A percentile compares a stretch with the other conserved stretches of the same genome.
Conservation (phyloP, 2,797 vertebrate genomes). For the Cirrhinus mrigala region DNA sequence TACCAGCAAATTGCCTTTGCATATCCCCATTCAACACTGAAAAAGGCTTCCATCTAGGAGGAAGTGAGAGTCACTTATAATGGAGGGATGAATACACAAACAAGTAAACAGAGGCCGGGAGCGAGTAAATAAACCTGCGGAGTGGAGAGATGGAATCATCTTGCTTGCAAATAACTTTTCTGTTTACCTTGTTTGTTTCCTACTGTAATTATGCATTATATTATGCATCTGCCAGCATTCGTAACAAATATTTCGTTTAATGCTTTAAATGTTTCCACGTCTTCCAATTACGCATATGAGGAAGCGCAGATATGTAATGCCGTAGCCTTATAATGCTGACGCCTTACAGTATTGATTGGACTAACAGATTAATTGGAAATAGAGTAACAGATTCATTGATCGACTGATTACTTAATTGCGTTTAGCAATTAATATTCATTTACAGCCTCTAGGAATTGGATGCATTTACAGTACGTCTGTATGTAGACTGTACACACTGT, state of each 20-base stretch:
- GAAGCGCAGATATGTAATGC: neutral
- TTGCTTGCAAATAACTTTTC: constrained; percentile 52
- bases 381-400: constrained; percentile 33
- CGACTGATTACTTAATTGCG: constrained; percentile 35
- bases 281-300: constrained; percentile 37
- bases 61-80: constrained; percentile 44
- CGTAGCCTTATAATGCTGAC: neutral
- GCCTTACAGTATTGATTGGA: constrained; percentile 33
- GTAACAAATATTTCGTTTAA: constrained; percentile 37
- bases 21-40: constrained; percentile 59
- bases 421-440: constrained; percentile 37
- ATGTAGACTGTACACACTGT: constrained; percentile 71
- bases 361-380: constrained; percentile 46
- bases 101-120: constrained; percentile 43
- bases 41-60: constrained; percentile 53
- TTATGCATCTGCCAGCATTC: constrained; percentile 38
- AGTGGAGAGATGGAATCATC: constrained; percentile 48
- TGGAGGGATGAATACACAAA: constrained; percentile 59
- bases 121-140: constrained; percentile 50
- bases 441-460: constrained; percentile 5
- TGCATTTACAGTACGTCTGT: neutral
- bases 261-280: constrained; percentile 31
- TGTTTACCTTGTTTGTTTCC: constrained; percentile 55
- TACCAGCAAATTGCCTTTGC: constrained; percentile 57
- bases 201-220: constrained; percentile 55